phyloP scores from a whole-genome alignment of 2,888 invertebrate genomes.

The Clusia tigrina region DNA sequence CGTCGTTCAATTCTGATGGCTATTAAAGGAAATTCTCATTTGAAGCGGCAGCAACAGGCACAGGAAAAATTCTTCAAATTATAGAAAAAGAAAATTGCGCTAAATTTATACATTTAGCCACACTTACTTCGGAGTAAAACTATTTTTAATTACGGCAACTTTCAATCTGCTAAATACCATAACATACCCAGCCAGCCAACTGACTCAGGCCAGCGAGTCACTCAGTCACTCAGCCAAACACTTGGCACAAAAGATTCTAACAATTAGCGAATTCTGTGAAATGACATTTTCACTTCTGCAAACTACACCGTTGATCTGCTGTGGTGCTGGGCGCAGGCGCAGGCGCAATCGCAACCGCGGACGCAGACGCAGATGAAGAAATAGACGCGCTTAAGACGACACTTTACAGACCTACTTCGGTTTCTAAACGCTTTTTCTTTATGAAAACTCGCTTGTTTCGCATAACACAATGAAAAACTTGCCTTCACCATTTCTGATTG shows the following conservation, averaged over 20 bases:
- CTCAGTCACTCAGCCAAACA: too few relatives aligned
- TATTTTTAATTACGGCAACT: slow-evolving; percentile 41
- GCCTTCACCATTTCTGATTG: slow-evolving; percentile 58
- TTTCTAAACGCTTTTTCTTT: slow-evolving; percentile 16
- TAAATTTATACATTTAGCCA: slow-evolving; percentile 16
- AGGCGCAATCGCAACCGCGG: too few relatives aligned
- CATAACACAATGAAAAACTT: slow-evolving; percentile 42
- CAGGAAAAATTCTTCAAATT: slow-evolving; percentile 16
- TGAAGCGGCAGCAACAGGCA: neutral
- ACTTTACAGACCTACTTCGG: slow-evolving; percentile 44
- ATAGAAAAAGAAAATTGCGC: slow-evolving; percentile 17
- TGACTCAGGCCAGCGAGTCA: neutral
- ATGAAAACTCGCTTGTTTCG: neutral
- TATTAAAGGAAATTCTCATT: neutral
- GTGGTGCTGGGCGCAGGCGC: too few relatives aligned
- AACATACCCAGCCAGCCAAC: slow-evolving; percentile 7
- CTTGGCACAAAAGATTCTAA: slow-evolving; percentile 37
- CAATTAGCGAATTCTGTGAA: slow-evolving; percentile 43
- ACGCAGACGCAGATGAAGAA: too few relatives aligned
- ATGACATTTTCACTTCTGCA: slow-evolving; percentile 42
- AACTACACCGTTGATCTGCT: too few relatives aligned
- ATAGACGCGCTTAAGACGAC: slow-evolving; percentile 24
- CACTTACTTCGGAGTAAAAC: slow-evolving; percentile 25
- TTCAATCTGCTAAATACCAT: slow-evolving; percentile 41
- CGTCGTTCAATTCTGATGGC: neutral